Evolutionary conservation across 2,113 vertebrate genomes (phyloP).

Genomic region (Corythornis vintsioides): DNA sequence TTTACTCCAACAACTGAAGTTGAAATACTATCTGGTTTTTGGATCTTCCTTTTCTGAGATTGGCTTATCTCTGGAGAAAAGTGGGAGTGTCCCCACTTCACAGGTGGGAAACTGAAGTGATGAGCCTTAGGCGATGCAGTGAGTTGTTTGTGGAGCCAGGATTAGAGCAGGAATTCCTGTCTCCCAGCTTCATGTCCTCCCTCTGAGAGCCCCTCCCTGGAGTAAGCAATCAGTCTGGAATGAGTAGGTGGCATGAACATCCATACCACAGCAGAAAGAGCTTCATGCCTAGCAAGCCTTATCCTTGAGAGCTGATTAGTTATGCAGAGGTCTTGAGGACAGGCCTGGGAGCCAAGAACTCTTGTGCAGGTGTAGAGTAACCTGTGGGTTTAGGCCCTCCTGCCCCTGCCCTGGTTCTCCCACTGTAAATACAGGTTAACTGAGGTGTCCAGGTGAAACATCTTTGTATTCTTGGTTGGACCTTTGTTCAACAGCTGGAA

Average conservation of each 20-base stretch:
- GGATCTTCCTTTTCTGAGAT: slow-evolving; percentile 29
- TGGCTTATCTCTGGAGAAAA: slow-evolving; percentile 21
- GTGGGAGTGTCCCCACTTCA: slow-evolving; percentile 55
- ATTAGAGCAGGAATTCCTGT: slow-evolving; percentile 57
- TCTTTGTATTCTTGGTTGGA: background rate
- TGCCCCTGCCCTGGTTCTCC: background rate
- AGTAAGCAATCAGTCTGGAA: slow-evolving; percentile 50
- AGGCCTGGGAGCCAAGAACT: background rate
- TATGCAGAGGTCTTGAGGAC: background rate
- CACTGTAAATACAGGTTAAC: background rate
- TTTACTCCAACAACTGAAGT: background rate
- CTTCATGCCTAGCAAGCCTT: background rate
- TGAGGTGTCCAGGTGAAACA: background rate
- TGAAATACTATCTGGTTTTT: background rate
- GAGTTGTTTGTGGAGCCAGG: background rate
- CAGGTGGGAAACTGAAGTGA: slow-evolving; percentile 50
- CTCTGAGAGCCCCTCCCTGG: slow-evolving; percentile 34
- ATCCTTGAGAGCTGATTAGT: background rate
- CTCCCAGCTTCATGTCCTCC: slow-evolving; percentile 24
- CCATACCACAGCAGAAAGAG: background rate
- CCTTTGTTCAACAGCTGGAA: background rate
- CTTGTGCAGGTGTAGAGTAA: background rate
- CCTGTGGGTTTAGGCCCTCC: background rate
- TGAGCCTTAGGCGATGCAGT: slow-evolving; percentile 17
- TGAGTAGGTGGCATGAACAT: slow-evolving; percentile 28